Evolutionary conservation across 1,140 invertebrate genomes (phyloP).

Genomic region (Pogonomyrmex californicus): DNA sequence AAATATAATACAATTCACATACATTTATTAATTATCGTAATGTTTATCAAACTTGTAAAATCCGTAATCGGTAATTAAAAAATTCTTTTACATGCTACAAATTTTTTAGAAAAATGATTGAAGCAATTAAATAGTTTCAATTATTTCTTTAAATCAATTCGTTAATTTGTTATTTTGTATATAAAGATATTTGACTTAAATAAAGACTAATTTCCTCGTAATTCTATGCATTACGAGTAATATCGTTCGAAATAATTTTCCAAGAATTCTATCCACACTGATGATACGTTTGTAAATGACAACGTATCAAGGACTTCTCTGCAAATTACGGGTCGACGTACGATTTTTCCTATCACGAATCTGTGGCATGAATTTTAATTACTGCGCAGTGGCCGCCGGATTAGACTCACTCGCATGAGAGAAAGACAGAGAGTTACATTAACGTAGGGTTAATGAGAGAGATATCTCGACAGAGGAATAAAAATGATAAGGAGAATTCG

Average conservation of each 20-base stretch:
- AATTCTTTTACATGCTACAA: background rate
- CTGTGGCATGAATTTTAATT: constrained; percentile 68
- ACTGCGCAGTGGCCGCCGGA: constrained; percentile 53
- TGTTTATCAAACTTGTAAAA: background rate
- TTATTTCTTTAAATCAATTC: background rate
- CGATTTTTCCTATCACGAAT: constrained; percentile 58
- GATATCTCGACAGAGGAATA: constrained; percentile 62
- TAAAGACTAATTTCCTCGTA: background rate
- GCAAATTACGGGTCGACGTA: constrained; percentile 6
- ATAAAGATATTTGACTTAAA: background rate
- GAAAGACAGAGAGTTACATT: constrained; percentile 2
- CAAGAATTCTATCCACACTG: background rate
- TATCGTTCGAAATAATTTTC: constrained; percentile 2
- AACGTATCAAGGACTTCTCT: constrained; percentile 10
- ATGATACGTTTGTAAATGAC: background rate
- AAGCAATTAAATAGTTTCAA: background rate
- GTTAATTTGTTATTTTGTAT: background rate
- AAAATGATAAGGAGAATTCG: constrained; percentile 68
- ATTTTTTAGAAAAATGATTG: background rate
- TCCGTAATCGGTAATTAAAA: background rate
- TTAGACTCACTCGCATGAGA: constrained; percentile 39
- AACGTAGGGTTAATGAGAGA: constrained; percentile 28
- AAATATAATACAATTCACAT: constrained; percentile 3
- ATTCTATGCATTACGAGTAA: background rate
- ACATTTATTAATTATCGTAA: constrained; percentile 7